Percentiles rank a stretch among this genome's conserved stretches.
phyloP scores from a whole-genome alignment of 2,888 invertebrate species.

The Lasioglossum oenotherae region DNA sequence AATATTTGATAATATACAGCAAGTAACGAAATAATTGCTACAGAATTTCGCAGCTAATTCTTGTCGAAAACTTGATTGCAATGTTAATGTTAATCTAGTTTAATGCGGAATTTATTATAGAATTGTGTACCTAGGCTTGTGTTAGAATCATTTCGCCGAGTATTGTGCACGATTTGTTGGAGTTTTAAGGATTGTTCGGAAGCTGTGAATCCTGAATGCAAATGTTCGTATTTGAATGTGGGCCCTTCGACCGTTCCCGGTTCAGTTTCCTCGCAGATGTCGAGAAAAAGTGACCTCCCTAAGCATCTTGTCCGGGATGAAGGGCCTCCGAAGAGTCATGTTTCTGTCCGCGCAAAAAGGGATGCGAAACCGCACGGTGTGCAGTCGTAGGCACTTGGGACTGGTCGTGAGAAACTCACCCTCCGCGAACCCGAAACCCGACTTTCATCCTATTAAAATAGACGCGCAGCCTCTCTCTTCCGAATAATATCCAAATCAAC shows the following conservation, averaged over 20 bases:
- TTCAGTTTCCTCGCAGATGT: constrained; percentile 52
- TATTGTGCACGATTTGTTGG: background rate
- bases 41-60: background rate
- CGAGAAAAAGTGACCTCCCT: constrained; percentile 61
- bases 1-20: background rate
- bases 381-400: constrained; percentile 42
- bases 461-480: background rate
- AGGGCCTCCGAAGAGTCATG: constrained; percentile 68
- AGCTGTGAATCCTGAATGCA: background rate
- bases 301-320: constrained; percentile 59
- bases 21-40: background rate
- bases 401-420: constrained; percentile 62
- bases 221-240: constrained; percentile 11
- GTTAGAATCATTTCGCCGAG: background rate
- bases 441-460: constrained; percentile 14
- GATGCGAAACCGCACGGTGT: constrained; percentile 72
- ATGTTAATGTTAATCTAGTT: background rate
- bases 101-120: background rate
- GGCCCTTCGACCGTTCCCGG: background rate
- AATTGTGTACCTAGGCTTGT: background rate
- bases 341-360: constrained; percentile 76
- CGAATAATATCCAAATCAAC: background rate
- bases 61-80: background rate
- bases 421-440: constrained; percentile 21
- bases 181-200: background rate